Base-by-base conservation (phyloP, 1,140 invertebrate species). In the Mesaphorura yosii region DNA sequence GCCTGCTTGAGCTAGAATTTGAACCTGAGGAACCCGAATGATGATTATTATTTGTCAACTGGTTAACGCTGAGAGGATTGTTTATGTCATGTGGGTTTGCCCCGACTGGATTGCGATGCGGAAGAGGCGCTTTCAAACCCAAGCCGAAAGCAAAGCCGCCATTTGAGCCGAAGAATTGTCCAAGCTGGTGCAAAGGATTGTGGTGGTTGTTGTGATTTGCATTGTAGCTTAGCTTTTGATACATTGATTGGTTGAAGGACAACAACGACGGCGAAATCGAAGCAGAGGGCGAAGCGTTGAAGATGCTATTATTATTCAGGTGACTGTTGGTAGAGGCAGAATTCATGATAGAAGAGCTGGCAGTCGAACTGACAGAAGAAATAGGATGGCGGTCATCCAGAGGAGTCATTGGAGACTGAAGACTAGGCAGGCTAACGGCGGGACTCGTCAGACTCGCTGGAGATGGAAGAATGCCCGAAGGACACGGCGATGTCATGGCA, bases 1-100 rank as follows among this genome's bases (percentile, higher is more conserved):
- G 48, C 29, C 23, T 55, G 39, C 31, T 50, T 5, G 31, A 41
- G 19, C 23, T 47, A 27, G 34, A 34, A 34, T 40, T 41, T 38
- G 37, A 40, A 51, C 38, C 31, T 14, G 22, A 29, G 34, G 15
- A 26, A 31, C 17, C n/a, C 5, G 23, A 40, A 38, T 49, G 27
- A 53, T 53, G 40, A 42, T 56, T 56, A 37, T 51, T 56, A 20
- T 55, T 55, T 4, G 85, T 88, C 54, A 89, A 71, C 70, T 87
- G 84, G 64, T 88, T 88, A 28, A 91, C 86, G 69, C 84, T 88
- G 23, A 89, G 73, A 22, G 87, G 87, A 74, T 90, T 90, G 72
- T 91, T 90, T 51, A 85, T 83, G 73, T 89, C 86, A 62, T 86
- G 80, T 12, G 87, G 87, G 71, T 90, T 89, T 10, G 86, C 87